Conservation (phyloP, 2,888 invertebrate species). For the Eupsilia transversa region DNA sequence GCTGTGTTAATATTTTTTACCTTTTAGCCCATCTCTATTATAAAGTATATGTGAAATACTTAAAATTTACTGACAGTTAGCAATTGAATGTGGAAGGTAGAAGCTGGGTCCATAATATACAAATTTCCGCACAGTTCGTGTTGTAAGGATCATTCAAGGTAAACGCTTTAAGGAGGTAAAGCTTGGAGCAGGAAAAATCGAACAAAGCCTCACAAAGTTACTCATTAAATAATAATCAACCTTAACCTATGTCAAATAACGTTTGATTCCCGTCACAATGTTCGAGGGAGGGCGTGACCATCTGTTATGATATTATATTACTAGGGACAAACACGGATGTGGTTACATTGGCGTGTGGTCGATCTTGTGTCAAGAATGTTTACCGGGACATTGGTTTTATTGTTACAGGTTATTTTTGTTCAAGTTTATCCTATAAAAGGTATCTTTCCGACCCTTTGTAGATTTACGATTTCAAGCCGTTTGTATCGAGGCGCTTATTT, state of each 20-base stretch:
- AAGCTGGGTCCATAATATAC: neutral
- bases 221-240: conserved; percentile 7
- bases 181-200: neutral
- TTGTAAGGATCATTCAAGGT: neutral
- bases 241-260: conserved; percentile 5
- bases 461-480: neutral
- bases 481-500: neutral
- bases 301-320: conserved; percentile 58
- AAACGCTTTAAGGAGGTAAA: too few relatives aligned
- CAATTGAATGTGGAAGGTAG: neutral
- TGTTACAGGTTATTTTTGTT: conserved; percentile 23
- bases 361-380: conserved; percentile 48
- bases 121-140: neutral
- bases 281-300: conserved; percentile 36
- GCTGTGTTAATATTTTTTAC: too few relatives aligned
- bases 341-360: conserved; percentile 43
- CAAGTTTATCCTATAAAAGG: conserved; percentile 13
- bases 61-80: neutral
- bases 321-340: conserved; percentile 53
- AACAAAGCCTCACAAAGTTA: neutral
- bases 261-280: conserved; percentile 7
- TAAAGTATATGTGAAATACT: too few relatives aligned
- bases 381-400: conserved; percentile 29
- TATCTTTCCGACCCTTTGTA: neutral
- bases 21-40: too few relatives aligned